phyloP scores from a whole-genome alignment of 2,888 invertebrate species.

The Lithodes maja region DNA sequence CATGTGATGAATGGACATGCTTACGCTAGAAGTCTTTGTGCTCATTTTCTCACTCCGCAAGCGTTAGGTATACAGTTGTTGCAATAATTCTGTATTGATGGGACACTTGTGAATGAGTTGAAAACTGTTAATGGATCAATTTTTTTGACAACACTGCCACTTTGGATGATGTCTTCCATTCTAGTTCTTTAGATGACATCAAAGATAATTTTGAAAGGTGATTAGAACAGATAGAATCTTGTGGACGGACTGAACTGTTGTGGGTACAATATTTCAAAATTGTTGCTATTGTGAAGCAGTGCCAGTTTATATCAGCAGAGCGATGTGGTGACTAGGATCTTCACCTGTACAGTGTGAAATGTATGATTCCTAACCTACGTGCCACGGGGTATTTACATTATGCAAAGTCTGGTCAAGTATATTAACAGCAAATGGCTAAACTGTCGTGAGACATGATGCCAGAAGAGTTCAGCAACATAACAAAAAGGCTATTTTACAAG shows the following conservation, averaged over 20 bases:
- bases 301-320: conserved; percentile 40
- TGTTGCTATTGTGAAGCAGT: conserved; percentile 19
- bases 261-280: conserved; percentile 44
- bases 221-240: neutral
- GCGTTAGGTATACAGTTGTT: conserved; percentile 19
- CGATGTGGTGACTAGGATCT: conserved; percentile 71
- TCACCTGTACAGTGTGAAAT: conserved; percentile 67
- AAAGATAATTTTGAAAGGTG: conserved; percentile 21
- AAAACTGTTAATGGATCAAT: conserved; percentile 19
- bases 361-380: conserved; percentile 71
- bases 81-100: conserved; percentile 8
- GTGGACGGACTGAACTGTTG: conserved; percentile 32
- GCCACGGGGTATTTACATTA: conserved; percentile 71
- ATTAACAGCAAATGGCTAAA: conserved; percentile 36
- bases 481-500: neutral
- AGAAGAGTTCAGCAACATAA: conserved; percentile 11
- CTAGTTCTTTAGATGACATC: conserved; percentile 17
- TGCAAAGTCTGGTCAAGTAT: conserved; percentile 58
- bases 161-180: conserved; percentile 4
- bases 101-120: conserved; percentile 19
- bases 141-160: conserved; percentile 19
- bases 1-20: conserved; percentile 70
- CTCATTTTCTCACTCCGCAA: conserved; percentile 64
- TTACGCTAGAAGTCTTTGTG: conserved; percentile 63
- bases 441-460: neutral